Evolutionary conservation across 2,113 vertebrate genomes (phyloP).

Genomic region (Amphilophus citrinellus): DNA sequence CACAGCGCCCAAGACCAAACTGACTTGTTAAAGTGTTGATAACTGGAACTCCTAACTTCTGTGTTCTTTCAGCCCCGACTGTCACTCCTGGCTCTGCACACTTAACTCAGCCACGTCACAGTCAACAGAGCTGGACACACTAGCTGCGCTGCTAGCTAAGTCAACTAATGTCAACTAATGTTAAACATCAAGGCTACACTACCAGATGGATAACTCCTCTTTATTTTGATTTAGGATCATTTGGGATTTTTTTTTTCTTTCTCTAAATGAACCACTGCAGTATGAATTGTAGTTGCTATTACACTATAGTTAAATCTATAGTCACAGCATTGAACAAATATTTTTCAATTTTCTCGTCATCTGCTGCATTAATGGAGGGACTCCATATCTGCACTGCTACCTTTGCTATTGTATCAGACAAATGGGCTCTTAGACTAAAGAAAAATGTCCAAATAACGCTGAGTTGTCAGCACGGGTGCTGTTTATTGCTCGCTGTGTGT

Average conservation of each 20-base stretch:
- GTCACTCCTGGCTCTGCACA: neutral
- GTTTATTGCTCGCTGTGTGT: constrained; percentile 19
- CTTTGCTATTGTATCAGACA: constrained; percentile 15
- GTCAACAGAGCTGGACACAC: too few species aligned
- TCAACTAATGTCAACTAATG: too few species aligned
- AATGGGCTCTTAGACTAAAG: neutral
- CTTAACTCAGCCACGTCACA: neutral
- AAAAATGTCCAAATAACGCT: constrained; percentile 9
- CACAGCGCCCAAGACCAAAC: neutral
- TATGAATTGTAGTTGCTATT: constrained; percentile 54
- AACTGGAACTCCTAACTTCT: neutral
- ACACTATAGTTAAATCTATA: constrained; percentile 36
- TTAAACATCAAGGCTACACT: too few species aligned
- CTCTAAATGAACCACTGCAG: constrained; percentile 18
- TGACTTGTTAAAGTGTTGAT: neutral
- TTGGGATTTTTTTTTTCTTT: neutral
- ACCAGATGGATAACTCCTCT: neutral
- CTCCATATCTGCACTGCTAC: constrained; percentile 2
- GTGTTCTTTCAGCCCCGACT: neutral
- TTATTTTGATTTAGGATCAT: neutral
- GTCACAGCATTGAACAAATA: constrained; percentile 39
- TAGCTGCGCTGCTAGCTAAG: too few species aligned
- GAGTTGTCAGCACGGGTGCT: neutral
- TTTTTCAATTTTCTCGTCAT: constrained; percentile 24
- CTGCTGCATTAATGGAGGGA: constrained; percentile 46